These are phyloP conservation scores for Rhagonycha lutea DNA, from an alignment of 2,888 invertebrate species.

Conservation along the genomic window DNA sequence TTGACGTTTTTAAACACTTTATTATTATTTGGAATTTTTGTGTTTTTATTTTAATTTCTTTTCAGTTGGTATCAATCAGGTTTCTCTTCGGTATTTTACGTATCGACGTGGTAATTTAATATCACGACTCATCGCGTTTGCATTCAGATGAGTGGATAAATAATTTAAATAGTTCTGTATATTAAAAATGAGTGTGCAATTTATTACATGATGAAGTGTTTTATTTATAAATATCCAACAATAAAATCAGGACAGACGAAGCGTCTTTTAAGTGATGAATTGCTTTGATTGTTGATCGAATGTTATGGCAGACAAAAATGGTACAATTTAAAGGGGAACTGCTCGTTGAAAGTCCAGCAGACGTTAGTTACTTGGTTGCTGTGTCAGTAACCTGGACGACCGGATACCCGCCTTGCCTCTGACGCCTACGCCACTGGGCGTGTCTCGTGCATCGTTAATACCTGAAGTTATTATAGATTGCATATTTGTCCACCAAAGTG, in stretches of 20 bases:
- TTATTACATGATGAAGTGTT: neutral
- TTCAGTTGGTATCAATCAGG: neutral
- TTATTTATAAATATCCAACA: neutral
- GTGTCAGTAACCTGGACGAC: slow-evolving; percentile 48
- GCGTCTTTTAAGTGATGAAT: neutral
- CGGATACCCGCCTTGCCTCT: slow-evolving; percentile 39
- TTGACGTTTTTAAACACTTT: slow-evolving; percentile 42
- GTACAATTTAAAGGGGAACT: slow-evolving; percentile 42
- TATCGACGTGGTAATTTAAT: neutral
- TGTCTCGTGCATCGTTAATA: slow-evolving; percentile 40
- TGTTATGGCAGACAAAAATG: slow-evolving; percentile 33
- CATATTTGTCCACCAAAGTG: slow-evolving; percentile 14
- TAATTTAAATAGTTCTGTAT: neutral
- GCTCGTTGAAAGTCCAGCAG: slow-evolving; percentile 33
- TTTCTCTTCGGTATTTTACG: neutral
- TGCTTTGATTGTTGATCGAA: neutral
- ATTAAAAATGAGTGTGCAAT: neutral
- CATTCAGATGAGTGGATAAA: neutral
- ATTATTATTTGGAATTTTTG: neutral
- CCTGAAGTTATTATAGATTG: slow-evolving; percentile 30
- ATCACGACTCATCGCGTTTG: neutral
- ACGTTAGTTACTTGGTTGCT: slow-evolving; percentile 22
- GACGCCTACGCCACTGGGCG: slow-evolving; percentile 45
- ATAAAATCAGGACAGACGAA: neutral
- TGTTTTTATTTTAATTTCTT: neutral